Conservation (phyloP, 2,888 invertebrate species). For the Drosophila anomalata region DNA sequence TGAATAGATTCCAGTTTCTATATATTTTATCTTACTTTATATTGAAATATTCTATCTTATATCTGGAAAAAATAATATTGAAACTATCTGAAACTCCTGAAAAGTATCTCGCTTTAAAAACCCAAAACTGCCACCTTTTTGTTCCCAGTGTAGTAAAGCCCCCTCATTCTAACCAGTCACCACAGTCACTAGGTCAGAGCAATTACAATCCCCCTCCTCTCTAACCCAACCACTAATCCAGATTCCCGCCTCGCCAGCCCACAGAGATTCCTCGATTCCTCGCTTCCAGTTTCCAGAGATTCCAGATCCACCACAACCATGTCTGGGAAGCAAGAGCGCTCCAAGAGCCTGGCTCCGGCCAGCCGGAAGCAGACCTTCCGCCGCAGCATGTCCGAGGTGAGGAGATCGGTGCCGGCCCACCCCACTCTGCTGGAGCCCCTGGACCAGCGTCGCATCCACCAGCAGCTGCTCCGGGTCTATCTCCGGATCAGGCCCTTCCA, state of each 20-base stretch:
- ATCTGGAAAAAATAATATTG: no score
- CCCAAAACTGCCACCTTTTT: not conserved
- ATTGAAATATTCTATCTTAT: no score
- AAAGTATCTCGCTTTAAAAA: not conserved
- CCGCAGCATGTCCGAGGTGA: not conserved
- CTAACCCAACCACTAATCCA: slow-evolving; percentile 30
- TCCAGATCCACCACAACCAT: not conserved
- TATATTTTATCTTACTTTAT: no score
- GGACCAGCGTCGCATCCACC: slow-evolving; percentile 1
- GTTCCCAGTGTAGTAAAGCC: not conserved
- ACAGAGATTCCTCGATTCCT: not conserved
- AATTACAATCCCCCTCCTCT: slow-evolving; percentile 50
- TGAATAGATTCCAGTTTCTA: no score
- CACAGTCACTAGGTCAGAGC: slow-evolving; percentile 61
- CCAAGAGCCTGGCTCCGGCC: not conserved
- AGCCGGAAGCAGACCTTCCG: not conserved
- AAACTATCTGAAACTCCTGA: no score
- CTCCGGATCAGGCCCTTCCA: not conserved
- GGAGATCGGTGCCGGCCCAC: not conserved
- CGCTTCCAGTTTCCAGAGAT: no score
- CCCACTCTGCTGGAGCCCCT: not conserved
- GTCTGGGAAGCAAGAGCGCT: not conserved
- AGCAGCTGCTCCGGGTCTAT: not conserved
- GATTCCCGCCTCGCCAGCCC: slow-evolving; percentile 11
- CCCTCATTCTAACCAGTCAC: not conserved